Evolutionary conservation across 2,797 vertebrate genomes (phyloP).

Genomic region (Phoebastria nigripes): DNA sequence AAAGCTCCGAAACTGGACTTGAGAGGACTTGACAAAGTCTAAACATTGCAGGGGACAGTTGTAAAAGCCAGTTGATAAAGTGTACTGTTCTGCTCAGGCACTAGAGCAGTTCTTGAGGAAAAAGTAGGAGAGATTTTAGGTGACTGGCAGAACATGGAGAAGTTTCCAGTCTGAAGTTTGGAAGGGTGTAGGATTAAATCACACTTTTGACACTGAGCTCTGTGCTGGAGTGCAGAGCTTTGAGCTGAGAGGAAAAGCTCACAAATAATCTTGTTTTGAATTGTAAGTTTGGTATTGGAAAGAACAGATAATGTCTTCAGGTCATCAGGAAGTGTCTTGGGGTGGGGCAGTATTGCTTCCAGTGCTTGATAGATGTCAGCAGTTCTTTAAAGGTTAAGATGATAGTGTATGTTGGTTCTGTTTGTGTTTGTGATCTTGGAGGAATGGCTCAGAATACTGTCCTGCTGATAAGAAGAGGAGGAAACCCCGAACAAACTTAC

Average conservation of each 20-base stretch:
- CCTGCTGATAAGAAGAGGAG: not conserved
- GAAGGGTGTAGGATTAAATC: not conserved
- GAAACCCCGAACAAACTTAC: not conserved
- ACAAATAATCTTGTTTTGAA: not conserved
- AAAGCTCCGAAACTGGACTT: not conserved
- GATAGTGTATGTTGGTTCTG: fast-evolving
- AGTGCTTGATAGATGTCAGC: not conserved
- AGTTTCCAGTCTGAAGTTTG: not conserved
- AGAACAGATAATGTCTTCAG: not conserved
- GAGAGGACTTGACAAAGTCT: not conserved
- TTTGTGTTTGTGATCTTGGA: not conserved
- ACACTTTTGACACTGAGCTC: not conserved
- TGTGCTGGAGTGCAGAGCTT: not conserved
- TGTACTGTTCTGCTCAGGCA: not conserved
- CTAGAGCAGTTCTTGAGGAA: not conserved
- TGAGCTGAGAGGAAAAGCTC: not conserved
- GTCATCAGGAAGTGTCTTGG: not conserved
- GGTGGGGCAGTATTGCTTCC: not conserved
- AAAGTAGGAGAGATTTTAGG: not conserved
- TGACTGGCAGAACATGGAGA: not conserved
- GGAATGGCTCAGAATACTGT: not conserved
- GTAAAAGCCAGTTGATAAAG: not conserved
- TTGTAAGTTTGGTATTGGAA: not conserved
- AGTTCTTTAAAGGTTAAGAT: not conserved
- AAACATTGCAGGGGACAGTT: not conserved